Conservation (phyloP, 2,797 vertebrate genomes). For the Pangasius larnaudii region DNA sequence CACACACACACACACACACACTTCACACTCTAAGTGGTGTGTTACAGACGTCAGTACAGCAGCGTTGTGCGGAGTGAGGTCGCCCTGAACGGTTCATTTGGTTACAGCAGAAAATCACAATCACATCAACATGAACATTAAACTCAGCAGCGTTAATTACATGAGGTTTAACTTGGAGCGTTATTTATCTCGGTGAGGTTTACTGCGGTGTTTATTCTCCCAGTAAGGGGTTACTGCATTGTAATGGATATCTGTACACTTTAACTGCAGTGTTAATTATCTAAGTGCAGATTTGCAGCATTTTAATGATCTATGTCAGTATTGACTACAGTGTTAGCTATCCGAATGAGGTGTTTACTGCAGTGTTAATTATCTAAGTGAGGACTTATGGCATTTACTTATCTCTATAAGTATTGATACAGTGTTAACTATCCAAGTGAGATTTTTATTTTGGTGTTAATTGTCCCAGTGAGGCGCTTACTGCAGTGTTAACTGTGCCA, state of each 20-base stretch:
- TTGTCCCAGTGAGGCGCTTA: background rate
- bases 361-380: background rate
- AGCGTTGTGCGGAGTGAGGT: slow-evolving; percentile 36
- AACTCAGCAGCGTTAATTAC: slow-evolving; percentile 70
- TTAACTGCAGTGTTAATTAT: background rate
- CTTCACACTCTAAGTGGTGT: background rate
- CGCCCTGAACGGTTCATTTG: slow-evolving; percentile 94
- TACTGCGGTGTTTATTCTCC: slow-evolving; percentile 9
- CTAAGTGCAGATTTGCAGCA: no score
- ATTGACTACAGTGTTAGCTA: background rate
- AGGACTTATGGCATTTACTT: background rate
- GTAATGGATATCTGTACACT: background rate
- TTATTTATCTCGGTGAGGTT: slow-evolving; percentile 32
- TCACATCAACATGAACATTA: slow-evolving; percentile 61
- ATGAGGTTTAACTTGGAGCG: slow-evolving; percentile 23
- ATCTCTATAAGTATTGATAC: background rate
- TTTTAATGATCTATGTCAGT: background rate
- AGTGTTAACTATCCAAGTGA: background rate
- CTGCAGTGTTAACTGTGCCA: background rate
- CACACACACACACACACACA: background rate
- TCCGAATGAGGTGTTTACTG: background rate
- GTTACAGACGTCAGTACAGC: slow-evolving; percentile 41
- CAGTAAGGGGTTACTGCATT: background rate
- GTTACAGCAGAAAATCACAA: slow-evolving; percentile 84
- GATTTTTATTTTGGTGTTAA: background rate